Evolutionary conservation across 2,888 invertebrate genomes (phyloP).

Genomic region (Crocallis elinguaria): DNA sequence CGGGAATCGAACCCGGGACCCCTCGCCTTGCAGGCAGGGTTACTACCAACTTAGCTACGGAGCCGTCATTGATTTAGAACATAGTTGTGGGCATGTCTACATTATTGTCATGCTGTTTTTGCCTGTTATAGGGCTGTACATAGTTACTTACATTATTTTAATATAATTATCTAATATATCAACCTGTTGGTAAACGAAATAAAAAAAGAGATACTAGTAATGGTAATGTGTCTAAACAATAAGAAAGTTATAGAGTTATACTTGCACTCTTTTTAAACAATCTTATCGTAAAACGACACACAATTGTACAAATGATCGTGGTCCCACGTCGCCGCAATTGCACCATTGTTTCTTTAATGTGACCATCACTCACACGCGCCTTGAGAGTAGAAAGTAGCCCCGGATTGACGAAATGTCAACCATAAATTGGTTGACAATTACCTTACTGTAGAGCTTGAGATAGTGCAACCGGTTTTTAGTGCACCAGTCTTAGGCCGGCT

Average conservation of each 20-base stretch:
- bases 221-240: background rate
- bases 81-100: too few relatives aligned
- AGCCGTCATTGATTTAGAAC: too few relatives aligned
- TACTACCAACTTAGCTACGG: too few relatives aligned
- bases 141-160: too few relatives aligned
- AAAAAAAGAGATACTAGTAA: too few relatives aligned
- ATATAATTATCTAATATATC: too few relatives aligned
- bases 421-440: conserved; percentile 1
- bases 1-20: too few relatives aligned
- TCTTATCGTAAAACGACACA: background rate
- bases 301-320: background rate
- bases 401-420: conserved; percentile 10
- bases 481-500: too few relatives aligned
- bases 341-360: background rate
- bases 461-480: background rate
- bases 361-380: conserved; percentile 6
- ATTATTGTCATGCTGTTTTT: too few relatives aligned
- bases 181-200: too few relatives aligned
- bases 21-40: too few relatives aligned
- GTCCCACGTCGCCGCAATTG: conserved; percentile 1
- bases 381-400: conserved; percentile 19
- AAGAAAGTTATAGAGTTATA: background rate
- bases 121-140: too few relatives aligned
- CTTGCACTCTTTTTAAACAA: background rate
- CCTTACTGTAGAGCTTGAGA: background rate